phyloP scores from a whole-genome alignment of 2,113 vertebrate species.

The Mesoclemmys tuberculata region DNA sequence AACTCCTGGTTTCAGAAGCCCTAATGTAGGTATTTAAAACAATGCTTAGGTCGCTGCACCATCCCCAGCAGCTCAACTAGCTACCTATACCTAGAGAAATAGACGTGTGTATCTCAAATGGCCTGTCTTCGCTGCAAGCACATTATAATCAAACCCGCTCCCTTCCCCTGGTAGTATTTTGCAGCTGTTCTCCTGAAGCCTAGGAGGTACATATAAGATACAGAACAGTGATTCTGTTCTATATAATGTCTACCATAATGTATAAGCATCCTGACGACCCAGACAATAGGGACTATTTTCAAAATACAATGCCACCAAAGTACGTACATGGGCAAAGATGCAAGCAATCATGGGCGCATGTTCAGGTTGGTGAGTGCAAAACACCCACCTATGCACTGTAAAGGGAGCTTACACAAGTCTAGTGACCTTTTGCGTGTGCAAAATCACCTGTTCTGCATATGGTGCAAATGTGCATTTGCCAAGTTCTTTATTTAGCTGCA shows the following conservation, averaged over 20 bases:
- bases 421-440: rapidly evolving
- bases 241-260: rapidly evolving
- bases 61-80: background rate
- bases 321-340: rapidly evolving
- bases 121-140: background rate
- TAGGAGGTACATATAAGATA: rapidly evolving
- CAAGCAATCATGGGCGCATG: rapidly evolving
- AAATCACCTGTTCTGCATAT: rapidly evolving
- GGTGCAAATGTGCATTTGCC: rapidly evolving
- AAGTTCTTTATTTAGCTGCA: rapidly evolving
- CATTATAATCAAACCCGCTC: background rate
- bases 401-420: rapidly evolving
- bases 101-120: background rate
- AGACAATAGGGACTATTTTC: background rate
- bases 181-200: background rate
- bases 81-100: constrained; percentile 21
- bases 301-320: background rate
- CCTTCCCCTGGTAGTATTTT: background rate
- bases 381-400: background rate
- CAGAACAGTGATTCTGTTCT: background rate
- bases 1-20: constrained; percentile 33
- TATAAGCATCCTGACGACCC: rapidly evolving
- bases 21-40: background rate
- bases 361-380: background rate
- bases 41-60: background rate